Percentiles rank a stretch among this genome's conserved stretches.
Evolutionary conservation across 2,113 vertebrate species (phyloP).

Genomic region (Tychaedon coryphoeus): DNA sequence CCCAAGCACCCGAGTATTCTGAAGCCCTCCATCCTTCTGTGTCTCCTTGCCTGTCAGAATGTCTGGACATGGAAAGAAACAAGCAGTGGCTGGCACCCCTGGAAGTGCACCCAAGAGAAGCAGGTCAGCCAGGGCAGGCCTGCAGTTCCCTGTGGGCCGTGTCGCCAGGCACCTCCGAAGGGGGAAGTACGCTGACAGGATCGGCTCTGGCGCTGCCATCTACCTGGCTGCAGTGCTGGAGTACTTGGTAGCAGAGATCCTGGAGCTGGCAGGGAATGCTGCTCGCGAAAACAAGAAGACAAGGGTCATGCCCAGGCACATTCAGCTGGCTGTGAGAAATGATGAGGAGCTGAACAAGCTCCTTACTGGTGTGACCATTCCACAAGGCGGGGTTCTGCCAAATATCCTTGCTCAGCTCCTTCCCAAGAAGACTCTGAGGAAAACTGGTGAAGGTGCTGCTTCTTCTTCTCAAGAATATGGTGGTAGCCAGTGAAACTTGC

Average conservation of each 20-base stretch:
- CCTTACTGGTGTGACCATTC: conserved; percentile 71
- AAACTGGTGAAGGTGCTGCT: neutral
- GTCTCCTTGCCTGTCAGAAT: neutral
- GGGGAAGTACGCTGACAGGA: conserved; percentile 56
- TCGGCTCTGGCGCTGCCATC: conserved; percentile 63
- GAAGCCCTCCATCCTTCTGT: neutral
- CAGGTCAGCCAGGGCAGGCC: conserved; percentile 61
- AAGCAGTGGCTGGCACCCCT: neutral
- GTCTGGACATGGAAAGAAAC: conserved; percentile 77
- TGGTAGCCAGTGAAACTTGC: neutral
- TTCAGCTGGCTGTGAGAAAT: conserved; percentile 77
- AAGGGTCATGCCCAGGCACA: conserved; percentile 74
- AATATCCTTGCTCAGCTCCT: conserved; percentile 72
- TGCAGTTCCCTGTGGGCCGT: conserved; percentile 77
- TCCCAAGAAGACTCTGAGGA: conserved; percentile 68
- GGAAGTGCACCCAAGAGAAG: neutral
- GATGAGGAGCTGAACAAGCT: conserved; percentile 78
- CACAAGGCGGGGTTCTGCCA: conserved; percentile 74
- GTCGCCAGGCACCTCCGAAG: conserved; percentile 68
- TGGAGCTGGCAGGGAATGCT: conserved; percentile 79
- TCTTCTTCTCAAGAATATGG: neutral
- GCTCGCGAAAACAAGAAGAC: neutral
- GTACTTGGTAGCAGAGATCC: conserved; percentile 76
- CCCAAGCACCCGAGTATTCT: fast-evolving
- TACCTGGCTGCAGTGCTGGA: conserved; percentile 77